Conservation (phyloP, 2,797 vertebrate species). For the Hippocampus kuda region DNA sequence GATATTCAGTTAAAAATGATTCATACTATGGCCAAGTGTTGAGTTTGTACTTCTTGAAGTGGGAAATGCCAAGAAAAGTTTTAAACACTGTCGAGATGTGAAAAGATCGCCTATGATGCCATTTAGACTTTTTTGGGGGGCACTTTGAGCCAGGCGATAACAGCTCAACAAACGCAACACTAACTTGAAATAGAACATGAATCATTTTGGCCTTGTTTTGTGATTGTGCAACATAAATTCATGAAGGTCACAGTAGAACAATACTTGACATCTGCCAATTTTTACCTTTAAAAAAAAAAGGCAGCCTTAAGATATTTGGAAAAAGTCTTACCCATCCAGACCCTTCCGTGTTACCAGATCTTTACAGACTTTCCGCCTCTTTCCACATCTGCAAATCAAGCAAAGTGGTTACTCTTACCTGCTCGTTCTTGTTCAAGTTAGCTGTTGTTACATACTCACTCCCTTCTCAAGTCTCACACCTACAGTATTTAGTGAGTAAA, state of each 20-base stretch:
- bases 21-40: too few relatives aligned
- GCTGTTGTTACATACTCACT: slow-evolving; percentile 88
- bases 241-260: slow-evolving; percentile 8
- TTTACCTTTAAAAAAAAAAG: slow-evolving; percentile 29
- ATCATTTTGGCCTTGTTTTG: too few relatives aligned
- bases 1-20: too few relatives aligned
- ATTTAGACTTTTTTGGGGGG: too few relatives aligned
- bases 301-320: slow-evolving; percentile 57
- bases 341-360: slow-evolving; percentile 82
- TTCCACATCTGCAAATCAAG: slow-evolving; percentile 98
- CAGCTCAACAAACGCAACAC: too few relatives aligned
- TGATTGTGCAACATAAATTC: neutral
- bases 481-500: slow-evolving; percentile 80
- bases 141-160: too few relatives aligned
- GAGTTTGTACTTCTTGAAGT: too few relatives aligned
- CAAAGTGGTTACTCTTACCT: slow-evolving; percentile 94
- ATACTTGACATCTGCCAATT: slow-evolving; percentile 10
- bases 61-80: too few relatives aligned
- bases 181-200: too few relatives aligned
- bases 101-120: too few relatives aligned
- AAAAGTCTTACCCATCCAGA: slow-evolving; percentile 91
- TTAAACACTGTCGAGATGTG: too few relatives aligned
- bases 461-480: slow-evolving; percentile 84
- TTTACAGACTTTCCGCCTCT: slow-evolving; percentile 86
- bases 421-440: slow-evolving; percentile 74